Conservation (phyloP, 2,888 invertebrate species). For the Oxystoma pomonae region DNA sequence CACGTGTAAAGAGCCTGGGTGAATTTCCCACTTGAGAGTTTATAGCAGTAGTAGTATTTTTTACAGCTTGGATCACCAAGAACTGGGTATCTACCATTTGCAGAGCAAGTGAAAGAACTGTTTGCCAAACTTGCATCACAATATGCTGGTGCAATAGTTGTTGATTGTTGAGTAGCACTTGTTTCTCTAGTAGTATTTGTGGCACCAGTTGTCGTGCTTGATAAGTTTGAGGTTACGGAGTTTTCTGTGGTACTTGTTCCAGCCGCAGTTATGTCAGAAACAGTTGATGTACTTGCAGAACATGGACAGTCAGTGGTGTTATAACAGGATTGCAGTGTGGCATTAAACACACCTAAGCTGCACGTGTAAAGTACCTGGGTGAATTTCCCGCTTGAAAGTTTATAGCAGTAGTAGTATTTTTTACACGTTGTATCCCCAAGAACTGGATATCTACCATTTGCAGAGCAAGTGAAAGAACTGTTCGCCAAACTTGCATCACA, state of each 20-base stretch:
- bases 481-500: too few species aligned
- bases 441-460: slow-evolving; percentile 17
- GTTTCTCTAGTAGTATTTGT: too few species aligned
- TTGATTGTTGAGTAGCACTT: too few species aligned
- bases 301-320: not conserved
- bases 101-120: slow-evolving; percentile 10
- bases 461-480: slow-evolving; percentile 10
- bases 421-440: slow-evolving; percentile 21
- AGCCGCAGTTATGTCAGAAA: too few species aligned
- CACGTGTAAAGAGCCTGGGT: not conserved
- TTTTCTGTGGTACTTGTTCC: not conserved
- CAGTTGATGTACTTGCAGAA: slow-evolving; percentile 4
- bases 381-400: slow-evolving; percentile 7
- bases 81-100: slow-evolving; percentile 16
- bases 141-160: too few species aligned
- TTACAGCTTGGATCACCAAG: slow-evolving; percentile 21
- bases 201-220: slow-evolving; percentile 27
- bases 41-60: slow-evolving; percentile 22
- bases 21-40: slow-evolving; percentile 7
- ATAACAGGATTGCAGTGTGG: not conserved
- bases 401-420: slow-evolving; percentile 22
- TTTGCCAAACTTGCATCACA: too few species aligned
- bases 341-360: not conserved
- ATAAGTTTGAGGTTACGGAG: slow-evolving; percentile 19
- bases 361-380: not conserved